Evolutionary conservation across 2,113 vertebrate species (phyloP).

Genomic region (Sardina pilchardus): DNA sequence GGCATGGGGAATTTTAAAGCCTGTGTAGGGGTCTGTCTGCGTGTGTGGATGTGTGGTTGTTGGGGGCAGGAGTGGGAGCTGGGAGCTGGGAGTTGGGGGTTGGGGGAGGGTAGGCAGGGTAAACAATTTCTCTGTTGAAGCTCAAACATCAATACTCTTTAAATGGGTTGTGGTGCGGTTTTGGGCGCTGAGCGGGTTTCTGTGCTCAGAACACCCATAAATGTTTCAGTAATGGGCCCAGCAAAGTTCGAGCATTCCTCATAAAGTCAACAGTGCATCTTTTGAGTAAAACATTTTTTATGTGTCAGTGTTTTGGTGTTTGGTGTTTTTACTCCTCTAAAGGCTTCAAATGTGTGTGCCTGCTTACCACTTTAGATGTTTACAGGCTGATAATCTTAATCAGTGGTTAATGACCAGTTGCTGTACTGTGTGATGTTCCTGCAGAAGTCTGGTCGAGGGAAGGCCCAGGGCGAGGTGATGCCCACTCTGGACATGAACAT

Average conservation of each 20-base stretch:
- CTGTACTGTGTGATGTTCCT: not conserved
- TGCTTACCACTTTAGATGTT: not conserved
- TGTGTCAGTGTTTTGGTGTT: not conserved
- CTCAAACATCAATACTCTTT: conserved; percentile 11
- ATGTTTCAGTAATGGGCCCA: not conserved
- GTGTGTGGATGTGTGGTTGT: not conserved
- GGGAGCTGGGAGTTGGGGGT: no score
- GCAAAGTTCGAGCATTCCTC: not conserved
- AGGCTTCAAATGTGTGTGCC: not conserved
- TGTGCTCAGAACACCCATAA: not conserved
- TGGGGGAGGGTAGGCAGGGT: not conserved
- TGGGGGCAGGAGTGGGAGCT: not conserved
- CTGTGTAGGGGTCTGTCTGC: not conserved
- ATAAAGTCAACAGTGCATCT: not conserved
- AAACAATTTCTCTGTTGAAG: conserved; percentile 7
- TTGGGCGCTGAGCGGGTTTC: not conserved
- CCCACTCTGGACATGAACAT: conserved; percentile 95
- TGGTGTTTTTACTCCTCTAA: not conserved
- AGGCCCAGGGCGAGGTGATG: conserved; percentile 86
- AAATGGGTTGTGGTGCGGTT: not conserved
- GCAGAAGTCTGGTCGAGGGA: conserved; percentile 65
- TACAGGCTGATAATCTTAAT: not conserved
- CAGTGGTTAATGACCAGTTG: not conserved
- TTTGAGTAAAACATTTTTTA: not conserved
- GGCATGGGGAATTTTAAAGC: not conserved